A percentile compares a stretch with the other conserved stretches of the same genome.
These are phyloP conservation scores for Delichon dasypus DNA, from an alignment of 2,797 vertebrate species.

Conservation along the genomic window DNA sequence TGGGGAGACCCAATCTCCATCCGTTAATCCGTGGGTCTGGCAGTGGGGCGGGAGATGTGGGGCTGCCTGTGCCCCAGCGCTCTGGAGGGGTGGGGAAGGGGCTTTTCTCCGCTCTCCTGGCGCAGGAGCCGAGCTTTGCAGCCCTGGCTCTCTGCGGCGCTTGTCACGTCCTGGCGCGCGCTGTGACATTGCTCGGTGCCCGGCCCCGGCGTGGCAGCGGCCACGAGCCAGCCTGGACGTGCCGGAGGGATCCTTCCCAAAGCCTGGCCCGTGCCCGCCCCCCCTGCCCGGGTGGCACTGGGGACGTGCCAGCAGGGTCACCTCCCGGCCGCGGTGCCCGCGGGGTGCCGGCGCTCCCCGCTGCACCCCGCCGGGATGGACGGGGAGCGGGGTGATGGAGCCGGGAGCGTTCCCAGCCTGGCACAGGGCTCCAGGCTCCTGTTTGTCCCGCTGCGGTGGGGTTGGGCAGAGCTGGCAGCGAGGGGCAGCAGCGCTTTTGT, in stretches of 20 bases:
- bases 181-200: conserved; percentile 38
- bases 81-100: background rate
- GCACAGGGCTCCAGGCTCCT: fast-evolving
- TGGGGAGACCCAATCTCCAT: background rate
- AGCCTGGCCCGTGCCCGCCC: background rate
- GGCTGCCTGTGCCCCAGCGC: background rate
- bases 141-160: background rate
- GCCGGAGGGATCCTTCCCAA: background rate
- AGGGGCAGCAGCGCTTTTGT: conserved; percentile 7
- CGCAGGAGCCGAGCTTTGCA: background rate
- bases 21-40: background rate
- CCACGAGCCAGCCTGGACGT: background rate
- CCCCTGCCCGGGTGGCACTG: background rate
- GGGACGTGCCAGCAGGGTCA: background rate
- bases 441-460: background rate
- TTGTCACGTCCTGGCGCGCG: background rate
- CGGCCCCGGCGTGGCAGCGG: background rate
- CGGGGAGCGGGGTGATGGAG: fast-evolving
- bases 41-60: background rate
- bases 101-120: background rate
- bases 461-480: background rate
- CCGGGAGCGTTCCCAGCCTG: background rate
- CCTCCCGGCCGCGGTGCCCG: background rate
- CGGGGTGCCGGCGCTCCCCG: fast-evolving
- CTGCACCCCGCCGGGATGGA: fast-evolving